phyloP scores from a whole-genome alignment of 1,140 invertebrate species.

The Drosophila murphyi region DNA sequence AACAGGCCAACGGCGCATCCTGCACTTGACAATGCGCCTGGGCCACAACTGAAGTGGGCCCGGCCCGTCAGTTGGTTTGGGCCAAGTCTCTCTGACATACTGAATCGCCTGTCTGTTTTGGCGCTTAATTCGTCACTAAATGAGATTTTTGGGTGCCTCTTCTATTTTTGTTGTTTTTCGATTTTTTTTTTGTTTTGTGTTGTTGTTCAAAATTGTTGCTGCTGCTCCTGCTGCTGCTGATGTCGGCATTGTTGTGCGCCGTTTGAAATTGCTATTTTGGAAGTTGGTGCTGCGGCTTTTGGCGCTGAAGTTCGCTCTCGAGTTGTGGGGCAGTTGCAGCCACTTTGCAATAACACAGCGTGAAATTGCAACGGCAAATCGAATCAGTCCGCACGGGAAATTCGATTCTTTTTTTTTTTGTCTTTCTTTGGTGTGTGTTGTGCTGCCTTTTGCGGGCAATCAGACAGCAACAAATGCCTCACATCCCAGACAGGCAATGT shows the following conservation, averaged over 20 bases:
- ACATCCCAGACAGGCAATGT: constrained; percentile 27
- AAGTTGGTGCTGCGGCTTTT: constrained; percentile 42
- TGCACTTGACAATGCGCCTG: constrained; percentile 67
- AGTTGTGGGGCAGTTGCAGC: constrained; percentile 61
- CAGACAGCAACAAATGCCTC: constrained; percentile 75
- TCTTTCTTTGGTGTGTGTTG: constrained; percentile 23
- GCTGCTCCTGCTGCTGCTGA: not conserved
- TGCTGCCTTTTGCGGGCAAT: constrained; percentile 71
- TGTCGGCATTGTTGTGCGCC: constrained; percentile 43
- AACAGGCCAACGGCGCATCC: constrained; percentile 11
- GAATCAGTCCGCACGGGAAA: constrained; percentile 83
- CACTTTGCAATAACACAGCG: constrained; percentile 84
- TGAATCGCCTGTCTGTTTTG: constrained; percentile 80
- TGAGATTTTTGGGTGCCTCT: constrained; percentile 69
- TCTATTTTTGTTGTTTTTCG: constrained; percentile 15
- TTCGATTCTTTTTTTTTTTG: constrained; percentile 74
- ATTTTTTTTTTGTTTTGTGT: not conserved
- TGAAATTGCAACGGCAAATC: constrained; percentile 84
- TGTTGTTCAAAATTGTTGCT: constrained; percentile 13
- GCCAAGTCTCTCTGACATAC: constrained; percentile 54
- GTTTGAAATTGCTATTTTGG: constrained; percentile 42
- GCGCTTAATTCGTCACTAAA: constrained; percentile 84
- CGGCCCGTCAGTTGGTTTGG: constrained; percentile 1
- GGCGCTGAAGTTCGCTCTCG: not conserved
- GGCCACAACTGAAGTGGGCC: constrained; percentile 19